Evolutionary conservation across 2,113 vertebrate genomes (phyloP), one percentile per base, ranked within the genome.

Genomic region (Acrocephalus arundinaceus): DNA sequence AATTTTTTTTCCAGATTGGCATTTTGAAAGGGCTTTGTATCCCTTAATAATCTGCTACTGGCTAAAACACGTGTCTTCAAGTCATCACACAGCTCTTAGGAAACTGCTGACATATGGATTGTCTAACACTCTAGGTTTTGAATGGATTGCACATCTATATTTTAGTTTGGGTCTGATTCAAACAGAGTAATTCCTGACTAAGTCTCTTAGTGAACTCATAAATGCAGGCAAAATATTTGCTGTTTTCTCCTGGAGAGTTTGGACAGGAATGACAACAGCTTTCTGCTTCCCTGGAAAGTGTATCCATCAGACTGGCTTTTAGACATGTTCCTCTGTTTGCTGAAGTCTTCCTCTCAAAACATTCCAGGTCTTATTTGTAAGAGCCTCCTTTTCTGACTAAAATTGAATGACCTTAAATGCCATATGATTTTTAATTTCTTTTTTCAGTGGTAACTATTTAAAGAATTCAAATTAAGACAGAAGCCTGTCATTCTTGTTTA

Each of bases 81-180:
- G 77, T 85, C 77, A 39, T 82, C 66, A 13, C 1, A 1, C 25
- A 57, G 31, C 45, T 78, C 17, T 12, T 14, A 68, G 73, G 79
- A 84, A 89, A 74, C 61, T 80, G 61, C 80, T 80, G 59, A 81
- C 1, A 0, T 74, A 72, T 30, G 35, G 52, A 31, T 35, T 85
- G 54, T 93, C 43, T 89, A n/a, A 58, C 46, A 11, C 70, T 39
- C 31, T 46, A n/a, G 45, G 23, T 57, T 91, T 87, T 95, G 73
- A 73, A 73, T 84, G 61, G 58, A 77, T 74, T 78, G 80, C 52
- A 20, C 22, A 13, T 65, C 55, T 27, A 35, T 86, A 13, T 78
- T 89, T 87, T 76, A 91, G 41, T 79, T 79, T 87, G 51, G 19
- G n/a, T 73, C 55, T 77, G 49, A 87, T 85, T 91, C 79, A 89